These are phyloP conservation scores for Eupeodes latifasciatus DNA, from an alignment of 2,888 invertebrate genomes.

Conservation along the genomic window DNA sequence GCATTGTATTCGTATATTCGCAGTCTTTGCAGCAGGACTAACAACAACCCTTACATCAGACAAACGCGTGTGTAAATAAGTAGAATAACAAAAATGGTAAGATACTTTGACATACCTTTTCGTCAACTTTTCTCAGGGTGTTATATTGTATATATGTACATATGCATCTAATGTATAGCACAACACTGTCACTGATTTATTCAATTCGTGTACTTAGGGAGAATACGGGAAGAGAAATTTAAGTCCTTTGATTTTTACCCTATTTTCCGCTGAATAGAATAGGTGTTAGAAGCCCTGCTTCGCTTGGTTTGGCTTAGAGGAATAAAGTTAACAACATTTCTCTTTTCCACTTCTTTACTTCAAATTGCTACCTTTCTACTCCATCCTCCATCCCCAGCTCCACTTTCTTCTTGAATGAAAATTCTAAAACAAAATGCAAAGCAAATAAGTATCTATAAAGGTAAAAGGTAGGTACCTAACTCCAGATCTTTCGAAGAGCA, in stretches of 20 bases:
- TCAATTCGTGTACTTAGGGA: conserved; percentile 47
- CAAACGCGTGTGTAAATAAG: not conserved
- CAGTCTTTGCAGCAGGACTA: conserved; percentile 8
- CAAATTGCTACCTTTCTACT: not conserved
- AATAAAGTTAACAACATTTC: conserved; percentile 37
- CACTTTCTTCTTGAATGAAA: not conserved
- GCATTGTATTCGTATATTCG: conserved; percentile 8
- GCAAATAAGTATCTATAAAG: conserved; percentile 20
- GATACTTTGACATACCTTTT: conserved; percentile 59
- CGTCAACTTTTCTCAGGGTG: conserved; percentile 40
- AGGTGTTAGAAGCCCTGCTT: conserved; percentile 8
- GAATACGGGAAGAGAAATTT: conserved; percentile 12
- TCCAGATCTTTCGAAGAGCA: not conserved
- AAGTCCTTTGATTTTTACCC: conserved; percentile 29
- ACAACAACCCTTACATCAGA: conserved; percentile 43
- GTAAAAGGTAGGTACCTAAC: not conserved
- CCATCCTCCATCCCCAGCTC: no score
- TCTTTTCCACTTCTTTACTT: not conserved
- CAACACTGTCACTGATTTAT: conserved; percentile 65
- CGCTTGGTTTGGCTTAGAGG: not conserved
- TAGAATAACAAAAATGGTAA: conserved; percentile 44
- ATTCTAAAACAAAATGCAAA: conserved; percentile 6
- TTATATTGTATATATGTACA: conserved; percentile 10
- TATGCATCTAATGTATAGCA: not conserved
- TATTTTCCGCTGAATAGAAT: conserved; percentile 13